These are phyloP conservation scores for Cataglyphis altisquamis DNA, from an alignment of 2,888 invertebrate species.

Conservation along the genomic window DNA sequence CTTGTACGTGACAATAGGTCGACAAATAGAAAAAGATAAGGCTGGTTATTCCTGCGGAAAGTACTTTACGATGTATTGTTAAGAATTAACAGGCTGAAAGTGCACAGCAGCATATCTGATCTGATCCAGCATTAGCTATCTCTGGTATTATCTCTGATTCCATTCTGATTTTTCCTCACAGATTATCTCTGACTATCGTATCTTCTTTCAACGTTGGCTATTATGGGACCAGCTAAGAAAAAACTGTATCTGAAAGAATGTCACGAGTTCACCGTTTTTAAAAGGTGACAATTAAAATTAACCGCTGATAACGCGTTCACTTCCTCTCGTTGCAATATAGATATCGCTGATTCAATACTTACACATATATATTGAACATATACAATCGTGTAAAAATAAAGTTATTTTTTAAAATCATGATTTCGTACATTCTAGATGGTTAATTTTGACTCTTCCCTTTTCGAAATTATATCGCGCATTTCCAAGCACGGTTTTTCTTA, in stretches of 20 bases:
- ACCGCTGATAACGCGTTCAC: not conserved
- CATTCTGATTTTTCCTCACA: not conserved
- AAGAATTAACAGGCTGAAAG: not conserved
- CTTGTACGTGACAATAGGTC: not conserved
- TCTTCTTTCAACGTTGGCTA: not conserved
- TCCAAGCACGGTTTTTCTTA: not conserved
- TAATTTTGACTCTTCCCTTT: conserved; percentile 4
- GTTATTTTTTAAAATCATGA: not conserved
- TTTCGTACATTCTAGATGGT: not conserved
- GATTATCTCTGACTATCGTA: not conserved
- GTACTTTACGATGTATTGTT: not conserved
- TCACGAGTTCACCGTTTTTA: conserved; percentile 12
- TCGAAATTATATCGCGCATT: not conserved
- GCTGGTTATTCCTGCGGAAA: not conserved
- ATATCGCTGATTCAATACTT: conserved; percentile 15
- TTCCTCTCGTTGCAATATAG: not conserved
- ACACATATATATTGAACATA: not conserved
- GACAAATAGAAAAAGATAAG: not conserved
- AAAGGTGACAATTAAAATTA: conserved; percentile 33
- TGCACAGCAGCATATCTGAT: conserved; percentile 8
- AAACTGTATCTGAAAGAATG: conserved; percentile 11
- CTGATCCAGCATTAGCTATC: not conserved
- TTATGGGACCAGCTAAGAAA: not conserved
- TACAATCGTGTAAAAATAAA: not conserved
- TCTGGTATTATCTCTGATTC: not conserved